These are phyloP conservation scores for Drosophila ironensis DNA, from an alignment of 1,140 invertebrate genomes.

Conservation along the genomic window DNA sequence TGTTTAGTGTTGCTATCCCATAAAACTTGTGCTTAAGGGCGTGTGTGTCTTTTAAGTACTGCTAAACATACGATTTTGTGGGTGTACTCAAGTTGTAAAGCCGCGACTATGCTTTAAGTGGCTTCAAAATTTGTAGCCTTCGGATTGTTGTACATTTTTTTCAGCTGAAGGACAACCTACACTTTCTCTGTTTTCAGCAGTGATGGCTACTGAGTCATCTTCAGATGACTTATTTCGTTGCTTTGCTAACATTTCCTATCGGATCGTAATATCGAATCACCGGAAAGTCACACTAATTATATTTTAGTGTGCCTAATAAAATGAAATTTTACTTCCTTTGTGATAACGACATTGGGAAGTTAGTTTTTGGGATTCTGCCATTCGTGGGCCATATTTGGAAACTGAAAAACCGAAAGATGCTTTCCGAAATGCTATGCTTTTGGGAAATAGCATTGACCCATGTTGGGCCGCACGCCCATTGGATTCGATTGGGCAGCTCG, in stretches of 20 bases:
- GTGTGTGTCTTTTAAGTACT: background rate
- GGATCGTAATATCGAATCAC: no score
- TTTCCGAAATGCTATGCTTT: background rate
- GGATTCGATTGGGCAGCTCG: constrained; percentile 2
- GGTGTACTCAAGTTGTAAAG: background rate
- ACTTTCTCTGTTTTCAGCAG: no score
- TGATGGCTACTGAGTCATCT: no score
- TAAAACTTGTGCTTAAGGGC: constrained; percentile 50
- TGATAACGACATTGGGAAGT: no score
- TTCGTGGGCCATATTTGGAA: background rate
- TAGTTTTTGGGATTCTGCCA: background rate
- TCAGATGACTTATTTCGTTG: no score
- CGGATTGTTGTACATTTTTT: constrained; percentile 35
- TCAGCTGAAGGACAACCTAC: background rate
- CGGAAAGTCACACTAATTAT: background rate
- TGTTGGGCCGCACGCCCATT: background rate
- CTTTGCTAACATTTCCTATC: no score
- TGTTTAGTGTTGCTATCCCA: background rate
- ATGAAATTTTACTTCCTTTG: no score
- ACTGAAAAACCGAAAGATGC: background rate
- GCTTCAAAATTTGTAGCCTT: background rate
- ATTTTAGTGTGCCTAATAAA: no score
- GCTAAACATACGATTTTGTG: constrained; percentile 1
- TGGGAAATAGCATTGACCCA: constrained; percentile 5
- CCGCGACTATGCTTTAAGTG: background rate